Evolutionary conservation across 1,140 invertebrate genomes (phyloP).

Genomic region (Vanessa atalanta): DNA sequence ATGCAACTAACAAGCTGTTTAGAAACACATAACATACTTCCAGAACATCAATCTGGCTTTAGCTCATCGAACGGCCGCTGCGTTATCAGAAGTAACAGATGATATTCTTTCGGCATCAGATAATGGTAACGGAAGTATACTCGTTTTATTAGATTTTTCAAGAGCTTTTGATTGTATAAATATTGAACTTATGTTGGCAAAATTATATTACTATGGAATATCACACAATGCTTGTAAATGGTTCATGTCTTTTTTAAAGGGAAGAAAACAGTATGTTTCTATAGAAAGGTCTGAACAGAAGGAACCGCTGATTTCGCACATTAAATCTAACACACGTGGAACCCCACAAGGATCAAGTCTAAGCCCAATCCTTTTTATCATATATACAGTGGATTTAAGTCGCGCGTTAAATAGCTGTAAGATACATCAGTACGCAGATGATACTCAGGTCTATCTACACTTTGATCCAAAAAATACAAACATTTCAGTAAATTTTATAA

Average conservation of each 20-base stretch:
- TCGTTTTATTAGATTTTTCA: no score
- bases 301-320: conserved; percentile 1
- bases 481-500: conserved; percentile 1
- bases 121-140: no score
- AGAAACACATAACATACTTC: background rate
- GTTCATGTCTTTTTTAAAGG: conserved; percentile 19
- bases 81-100: background rate
- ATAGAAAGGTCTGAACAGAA: background rate
- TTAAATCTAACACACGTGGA: background rate
- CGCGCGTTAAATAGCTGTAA: conserved; percentile 14
- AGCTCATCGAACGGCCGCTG: background rate
- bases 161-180: conserved; percentile 1
- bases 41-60: background rate
- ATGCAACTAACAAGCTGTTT: background rate
- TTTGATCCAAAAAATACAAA: background rate
- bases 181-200: conserved; percentile 1
- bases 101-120: background rate
- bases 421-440: conserved; percentile 31
- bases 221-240: background rate
- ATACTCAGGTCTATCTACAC: conserved; percentile 26
- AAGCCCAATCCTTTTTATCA: conserved; percentile 5
- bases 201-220: conserved; percentile 3
- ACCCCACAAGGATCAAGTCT: conserved; percentile 10
- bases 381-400: conserved; percentile 18
- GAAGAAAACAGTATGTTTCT: background rate